Conservation (phyloP, 2,797 vertebrate genomes). For the Phalloptychus januarius region DNA sequence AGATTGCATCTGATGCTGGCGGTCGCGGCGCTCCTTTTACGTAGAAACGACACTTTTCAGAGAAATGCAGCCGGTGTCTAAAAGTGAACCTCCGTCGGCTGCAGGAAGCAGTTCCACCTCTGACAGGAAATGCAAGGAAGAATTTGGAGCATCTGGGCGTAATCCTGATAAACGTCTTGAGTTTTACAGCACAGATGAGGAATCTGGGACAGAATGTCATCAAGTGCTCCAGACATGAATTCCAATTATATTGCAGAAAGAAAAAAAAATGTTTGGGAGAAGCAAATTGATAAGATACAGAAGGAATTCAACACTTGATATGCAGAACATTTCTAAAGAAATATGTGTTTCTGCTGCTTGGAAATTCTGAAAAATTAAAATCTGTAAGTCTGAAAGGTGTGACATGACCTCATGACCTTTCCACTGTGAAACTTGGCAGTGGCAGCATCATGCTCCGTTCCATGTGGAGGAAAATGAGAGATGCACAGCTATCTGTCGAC, state of each 20-base stretch:
- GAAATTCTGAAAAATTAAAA: background rate
- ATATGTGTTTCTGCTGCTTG: background rate
- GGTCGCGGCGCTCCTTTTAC: constrained; percentile 4
- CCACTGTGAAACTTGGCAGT: background rate
- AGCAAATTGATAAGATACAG: background rate
- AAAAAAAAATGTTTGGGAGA: too few species aligned
- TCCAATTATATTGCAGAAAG: background rate
- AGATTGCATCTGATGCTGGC: constrained; percentile 28
- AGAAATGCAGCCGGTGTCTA: background rate
- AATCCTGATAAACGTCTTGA: background rate
- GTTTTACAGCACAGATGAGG: background rate
- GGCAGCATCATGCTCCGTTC: background rate
- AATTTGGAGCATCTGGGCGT: background rate
- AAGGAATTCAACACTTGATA: background rate
- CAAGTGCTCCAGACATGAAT: background rate
- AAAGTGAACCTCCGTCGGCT: background rate
- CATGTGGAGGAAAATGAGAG: too few species aligned
- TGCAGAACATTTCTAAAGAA: background rate
- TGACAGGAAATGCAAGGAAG: background rate
- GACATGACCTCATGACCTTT: background rate
- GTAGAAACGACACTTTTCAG: background rate
- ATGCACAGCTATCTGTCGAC: too few species aligned
- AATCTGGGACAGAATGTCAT: background rate
- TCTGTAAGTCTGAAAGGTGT: background rate
- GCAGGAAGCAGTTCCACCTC: background rate